Evolutionary conservation across 1,140 invertebrate species (phyloP).

Genomic region (Lordiphosa stackelbergi): DNA sequence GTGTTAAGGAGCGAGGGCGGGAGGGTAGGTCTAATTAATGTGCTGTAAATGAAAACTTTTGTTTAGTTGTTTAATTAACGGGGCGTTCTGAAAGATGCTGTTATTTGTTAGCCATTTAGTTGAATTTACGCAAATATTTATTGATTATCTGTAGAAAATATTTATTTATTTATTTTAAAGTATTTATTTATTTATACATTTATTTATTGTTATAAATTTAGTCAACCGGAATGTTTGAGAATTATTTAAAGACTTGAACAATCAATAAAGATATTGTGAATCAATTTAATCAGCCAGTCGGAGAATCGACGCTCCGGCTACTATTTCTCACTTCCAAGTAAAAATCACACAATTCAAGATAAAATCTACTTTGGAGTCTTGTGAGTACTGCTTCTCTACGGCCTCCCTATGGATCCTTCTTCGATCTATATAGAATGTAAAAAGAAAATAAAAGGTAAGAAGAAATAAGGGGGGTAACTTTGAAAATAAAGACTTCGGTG

Average conservation of each 20-base stretch:
- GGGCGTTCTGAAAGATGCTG: slow-evolving; percentile 31
- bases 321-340: too few species aligned
- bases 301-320: too few species aligned
- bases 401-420: too few species aligned
- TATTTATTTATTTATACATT: slow-evolving; percentile 31
- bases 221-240: slow-evolving; percentile 31
- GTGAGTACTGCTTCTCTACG: too few species aligned
- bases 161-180: slow-evolving; percentile 22
- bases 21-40: slow-evolving; percentile 39
- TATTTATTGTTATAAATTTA: slow-evolving; percentile 51
- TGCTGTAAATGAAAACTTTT: slow-evolving; percentile 63
- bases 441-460: too few species aligned
- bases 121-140: slow-evolving; percentile 58
- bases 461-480: too few species aligned
- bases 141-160: slow-evolving; percentile 20
- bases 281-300: background rate
- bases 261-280: slow-evolving; percentile 50
- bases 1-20: slow-evolving; percentile 9
- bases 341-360: too few species aligned
- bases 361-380: too few species aligned
- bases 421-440: too few species aligned
- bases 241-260: slow-evolving; percentile 42
- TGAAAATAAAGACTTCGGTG: too few species aligned
- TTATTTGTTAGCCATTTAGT: slow-evolving; percentile 66
- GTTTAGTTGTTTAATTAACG: slow-evolving; percentile 63